phyloP scores from a whole-genome alignment of 2,888 invertebrate species.

The Schrankia costaestrigalis region DNA sequence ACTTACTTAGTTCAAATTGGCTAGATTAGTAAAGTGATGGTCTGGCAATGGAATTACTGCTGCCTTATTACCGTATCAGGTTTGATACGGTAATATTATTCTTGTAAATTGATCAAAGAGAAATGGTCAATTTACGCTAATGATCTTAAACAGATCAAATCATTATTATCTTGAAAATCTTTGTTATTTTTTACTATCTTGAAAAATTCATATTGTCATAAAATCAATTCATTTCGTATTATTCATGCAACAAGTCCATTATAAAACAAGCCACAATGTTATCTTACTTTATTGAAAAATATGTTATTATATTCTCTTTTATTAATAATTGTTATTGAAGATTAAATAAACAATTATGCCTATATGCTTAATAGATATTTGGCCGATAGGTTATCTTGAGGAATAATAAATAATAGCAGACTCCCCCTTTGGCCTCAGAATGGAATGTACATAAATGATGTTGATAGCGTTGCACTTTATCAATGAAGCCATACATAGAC shows the following conservation, averaged over 20 bases:
- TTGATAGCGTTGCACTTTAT: slow-evolving; percentile 16
- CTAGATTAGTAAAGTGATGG: no score
- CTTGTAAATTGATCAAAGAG: no score
- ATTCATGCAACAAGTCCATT: background rate
- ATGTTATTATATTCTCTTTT: background rate
- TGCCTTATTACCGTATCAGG: no score
- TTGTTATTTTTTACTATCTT: no score
- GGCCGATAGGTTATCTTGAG: slow-evolving; percentile 11
- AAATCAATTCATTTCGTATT: no score
- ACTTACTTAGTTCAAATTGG: no score
- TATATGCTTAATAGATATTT: slow-evolving; percentile 5
- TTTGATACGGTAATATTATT: no score
- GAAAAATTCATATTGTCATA: no score
- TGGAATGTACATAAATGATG: slow-evolving; percentile 10
- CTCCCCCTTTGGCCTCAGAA: slow-evolving; percentile 12
- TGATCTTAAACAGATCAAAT: no score
- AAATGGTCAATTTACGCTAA: no score
- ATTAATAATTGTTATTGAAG: background rate
- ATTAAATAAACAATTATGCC: slow-evolving; percentile 3
- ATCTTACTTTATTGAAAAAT: background rate
- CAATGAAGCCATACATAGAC: slow-evolving; percentile 9
- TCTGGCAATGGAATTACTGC: no score
- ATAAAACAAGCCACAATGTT: background rate
- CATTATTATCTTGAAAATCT: no score
- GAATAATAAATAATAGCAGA: slow-evolving; percentile 6